Evolutionary conservation across 2,113 vertebrate genomes (phyloP).

Genomic region (Patagioenas fasciata): DNA sequence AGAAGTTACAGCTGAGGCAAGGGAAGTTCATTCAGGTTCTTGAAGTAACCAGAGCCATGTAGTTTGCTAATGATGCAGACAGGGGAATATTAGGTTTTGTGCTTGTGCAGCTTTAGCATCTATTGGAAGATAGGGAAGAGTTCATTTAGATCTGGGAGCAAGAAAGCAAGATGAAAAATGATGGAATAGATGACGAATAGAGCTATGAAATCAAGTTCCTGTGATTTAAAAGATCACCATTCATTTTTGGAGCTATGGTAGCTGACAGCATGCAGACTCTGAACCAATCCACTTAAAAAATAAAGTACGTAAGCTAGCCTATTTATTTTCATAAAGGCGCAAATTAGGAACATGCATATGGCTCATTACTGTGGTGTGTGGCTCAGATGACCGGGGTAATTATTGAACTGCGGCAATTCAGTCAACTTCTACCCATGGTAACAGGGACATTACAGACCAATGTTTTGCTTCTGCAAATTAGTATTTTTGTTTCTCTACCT

Average conservation of each 20-base stretch:
- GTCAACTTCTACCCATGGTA: neutral
- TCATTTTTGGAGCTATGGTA: neutral
- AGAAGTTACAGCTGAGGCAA: neutral
- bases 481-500: neutral
- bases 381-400: neutral
- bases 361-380: neutral
- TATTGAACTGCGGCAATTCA: neutral
- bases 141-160: neutral
- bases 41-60: neutral
- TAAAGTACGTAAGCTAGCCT: neutral
- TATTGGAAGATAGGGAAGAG: neutral
- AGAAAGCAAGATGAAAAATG: neutral
- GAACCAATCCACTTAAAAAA: neutral
- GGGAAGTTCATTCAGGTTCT: neutral
- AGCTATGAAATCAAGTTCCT: neutral
- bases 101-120: neutral
- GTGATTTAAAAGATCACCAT: neutral
- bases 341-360: neutral
- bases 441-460: neutral
- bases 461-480: neutral
- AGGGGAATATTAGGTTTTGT: neutral
- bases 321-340: neutral
- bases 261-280: accelerated
- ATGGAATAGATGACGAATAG: neutral
- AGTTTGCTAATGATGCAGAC: neutral